phyloP scores from a whole-genome alignment of 2,888 invertebrate species.

The Ochlodes sylvanus region DNA sequence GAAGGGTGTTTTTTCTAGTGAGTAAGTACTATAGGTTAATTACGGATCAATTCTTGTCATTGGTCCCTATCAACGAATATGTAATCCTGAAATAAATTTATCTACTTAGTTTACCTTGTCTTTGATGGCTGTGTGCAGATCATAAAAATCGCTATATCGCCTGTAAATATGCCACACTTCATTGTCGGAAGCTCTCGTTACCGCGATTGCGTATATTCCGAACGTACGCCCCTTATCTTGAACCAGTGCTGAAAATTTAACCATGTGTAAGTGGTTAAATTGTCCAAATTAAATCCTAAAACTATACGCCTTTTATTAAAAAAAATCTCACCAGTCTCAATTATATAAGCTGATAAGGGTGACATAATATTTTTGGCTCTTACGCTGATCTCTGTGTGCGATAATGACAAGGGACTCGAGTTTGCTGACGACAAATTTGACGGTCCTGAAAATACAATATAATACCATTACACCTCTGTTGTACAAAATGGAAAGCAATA shows the following conservation, averaged over 20 bases:
- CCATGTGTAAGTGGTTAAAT: not conserved
- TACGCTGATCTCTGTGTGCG: slow-evolving; percentile 74
- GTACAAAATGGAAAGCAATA: too few species aligned
- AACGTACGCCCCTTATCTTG: slow-evolving; percentile 94
- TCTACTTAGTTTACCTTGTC: slow-evolving; percentile 80
- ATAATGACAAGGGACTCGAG: slow-evolving; percentile 66
- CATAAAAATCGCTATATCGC: slow-evolving; percentile 97
- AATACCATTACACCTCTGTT: too few species aligned
- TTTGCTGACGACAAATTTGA: slow-evolving; percentile 68
- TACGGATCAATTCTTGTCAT: too few species aligned
- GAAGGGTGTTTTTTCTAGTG: too few species aligned
- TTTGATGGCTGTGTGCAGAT: slow-evolving; percentile 92
- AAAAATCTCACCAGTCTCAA: slow-evolving; percentile 84
- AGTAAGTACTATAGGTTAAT: too few species aligned
- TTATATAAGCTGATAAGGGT: slow-evolving; percentile 85
- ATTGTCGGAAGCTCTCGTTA: slow-evolving; percentile 87
- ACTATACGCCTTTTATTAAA: not conserved
- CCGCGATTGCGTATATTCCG: slow-evolving; percentile 94
- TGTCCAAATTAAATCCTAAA: not conserved
- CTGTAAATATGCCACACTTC: slow-evolving; percentile 97
- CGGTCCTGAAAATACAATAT: slow-evolving; percentile 55
- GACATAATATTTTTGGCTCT: slow-evolving; percentile 72
- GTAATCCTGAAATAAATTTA: slow-evolving; percentile 40
- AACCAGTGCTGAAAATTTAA: slow-evolving; percentile 86
- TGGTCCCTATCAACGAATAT: too few species aligned